Evolutionary conservation across 2,888 invertebrate genomes (phyloP), one percentile per base, ranked within the genome.

Genomic region (Aricia artaxerxes): DNA sequence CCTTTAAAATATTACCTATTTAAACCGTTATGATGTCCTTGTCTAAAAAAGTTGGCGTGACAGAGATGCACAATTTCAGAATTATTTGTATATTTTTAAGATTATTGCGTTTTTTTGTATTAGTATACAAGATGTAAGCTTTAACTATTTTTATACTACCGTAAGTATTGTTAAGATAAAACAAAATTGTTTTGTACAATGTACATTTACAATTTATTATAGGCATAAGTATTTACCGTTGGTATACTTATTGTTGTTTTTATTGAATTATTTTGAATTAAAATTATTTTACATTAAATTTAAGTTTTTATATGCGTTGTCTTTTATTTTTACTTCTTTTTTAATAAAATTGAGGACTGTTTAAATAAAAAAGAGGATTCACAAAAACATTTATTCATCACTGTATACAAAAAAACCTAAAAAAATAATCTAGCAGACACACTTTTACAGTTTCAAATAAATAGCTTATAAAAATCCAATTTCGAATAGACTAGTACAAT

Each of bases 171-270:
- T 57, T 76, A 76, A 16, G 53, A 75, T 44, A 6, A 73, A 73
- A 73, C 24, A 11, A n/a, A 73, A 24, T 73, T 40, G 40, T 73
- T 73, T 44, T 44, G 35, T 79, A 72, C 69, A 69, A 13, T 79
- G 64, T 35, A 40, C 53, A 73, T 78, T 49, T 73, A 73, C 61
- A 49, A 57, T 77, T 4, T 69, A 64, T 44, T 49, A 79, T 77
- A 38, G 53, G 69, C 60, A 9, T 77, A 76, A 89, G 85, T 84
- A 86, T 86, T 86, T 92, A 92, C 92, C 91, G 83, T 84, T 81
- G 83, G 92, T 91, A 91, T 91, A 86, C 82, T 79, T 81, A 82
- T 83, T 81, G 80, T 82, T 83, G 82, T 81, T 76, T 76, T 60
- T 60, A 78, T 73, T 78, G 60, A 60, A 73, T 78, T 78, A 78